phyloP scores from a whole-genome alignment of 2,113 vertebrate genomes.

The Siniperca knerii region DNA sequence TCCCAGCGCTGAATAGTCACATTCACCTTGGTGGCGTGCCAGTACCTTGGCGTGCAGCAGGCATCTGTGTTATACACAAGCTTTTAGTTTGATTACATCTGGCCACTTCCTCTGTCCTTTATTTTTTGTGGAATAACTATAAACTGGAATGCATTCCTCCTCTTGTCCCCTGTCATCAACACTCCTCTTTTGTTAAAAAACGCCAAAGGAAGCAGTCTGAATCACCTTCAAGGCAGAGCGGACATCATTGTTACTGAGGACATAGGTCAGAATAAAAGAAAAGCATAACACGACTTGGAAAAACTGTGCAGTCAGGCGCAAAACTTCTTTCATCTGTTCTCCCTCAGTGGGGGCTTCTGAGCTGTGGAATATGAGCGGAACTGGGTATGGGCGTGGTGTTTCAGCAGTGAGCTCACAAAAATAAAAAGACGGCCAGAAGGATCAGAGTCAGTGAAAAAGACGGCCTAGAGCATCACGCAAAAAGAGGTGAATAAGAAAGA shows the following conservation, averaged over 20 bases:
- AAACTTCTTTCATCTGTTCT: slow-evolving; percentile 46
- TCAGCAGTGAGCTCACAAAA: slow-evolving; percentile 28
- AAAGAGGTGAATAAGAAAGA: neutral
- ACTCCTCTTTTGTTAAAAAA: slow-evolving; percentile 23
- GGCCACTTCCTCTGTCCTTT: slow-evolving; percentile 69
- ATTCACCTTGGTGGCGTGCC: slow-evolving; percentile 75
- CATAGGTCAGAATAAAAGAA: slow-evolving; percentile 31
- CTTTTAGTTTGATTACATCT: slow-evolving; percentile 87
- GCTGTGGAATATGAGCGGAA: slow-evolving; percentile 15
- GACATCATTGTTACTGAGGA: slow-evolving; percentile 16
- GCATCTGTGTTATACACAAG: slow-evolving; percentile 72
- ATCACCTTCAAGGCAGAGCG: slow-evolving; percentile 43
- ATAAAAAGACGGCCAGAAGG: slow-evolving; percentile 17
- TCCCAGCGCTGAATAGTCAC: slow-evolving; percentile 64
- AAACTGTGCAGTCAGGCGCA: slow-evolving; percentile 35
- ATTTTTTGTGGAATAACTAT: slow-evolving; percentile 63
- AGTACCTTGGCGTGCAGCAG: slow-evolving; percentile 61
- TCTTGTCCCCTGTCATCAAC: slow-evolving; percentile 53
- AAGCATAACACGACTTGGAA: slow-evolving; percentile 8
- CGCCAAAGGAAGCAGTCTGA: neutral
- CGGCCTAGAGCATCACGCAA: slow-evolving; percentile 25
- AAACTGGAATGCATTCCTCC: slow-evolving; percentile 63
- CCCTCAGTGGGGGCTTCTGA: slow-evolving; percentile 31
- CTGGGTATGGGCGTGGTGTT: slow-evolving; percentile 21
- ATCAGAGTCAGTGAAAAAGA: slow-evolving; percentile 33